Base-by-base conservation (phyloP, 2,113 vertebrate genomes). In the Dissostichus mawsoni region DNA sequence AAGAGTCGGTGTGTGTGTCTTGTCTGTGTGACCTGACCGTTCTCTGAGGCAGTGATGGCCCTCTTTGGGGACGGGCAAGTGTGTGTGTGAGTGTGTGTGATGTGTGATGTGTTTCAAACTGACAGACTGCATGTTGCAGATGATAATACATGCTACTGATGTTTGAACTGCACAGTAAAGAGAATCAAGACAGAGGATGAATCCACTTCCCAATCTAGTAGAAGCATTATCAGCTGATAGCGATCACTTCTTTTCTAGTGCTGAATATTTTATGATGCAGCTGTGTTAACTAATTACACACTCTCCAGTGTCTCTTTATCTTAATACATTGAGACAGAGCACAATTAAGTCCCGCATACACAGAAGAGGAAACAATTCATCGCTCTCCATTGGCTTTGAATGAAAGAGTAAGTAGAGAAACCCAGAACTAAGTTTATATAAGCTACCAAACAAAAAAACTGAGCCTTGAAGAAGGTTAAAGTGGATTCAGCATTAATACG, bases 1-100 rank as follows among this genome's bases (percentile, higher is more conserved):
- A 44, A 57, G 50, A 74, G 63, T 81, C 41, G 1, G 36, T 84
- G 62, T 69, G 59, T 76, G 73, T 58, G n/a, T 80, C 17, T 52
- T 65, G 18, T 13, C 61, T 7, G 41, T 63, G 36, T 63, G 12
- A 16, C 47, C 29, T 51, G 47, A 62, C 77, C 64, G 29, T 17
- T 55, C 45, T 67, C 68, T 51, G 14, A 53, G 55, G 53, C 62
- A 47, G 74, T 52, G 51, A 68, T 62, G 59, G 17, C 8, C 51
- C 72, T 75, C 58, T 68, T 36, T 48, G 29, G 29, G 36, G 45
- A 78, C 18, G 0, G 33, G 6, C 25, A 36, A 52, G n/a, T n/a
- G n/a, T n/a, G 23, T 23, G 23, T 23, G 23, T 23, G 23, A 23
- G 0, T 7, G 33, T 65, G 53, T 29, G 67, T 52, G 61, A 76